Evolutionary conservation across 2,888 invertebrate genomes (phyloP), one percentile per base, ranked within the genome.

Genomic region (Trypoxylon attenuatum): DNA sequence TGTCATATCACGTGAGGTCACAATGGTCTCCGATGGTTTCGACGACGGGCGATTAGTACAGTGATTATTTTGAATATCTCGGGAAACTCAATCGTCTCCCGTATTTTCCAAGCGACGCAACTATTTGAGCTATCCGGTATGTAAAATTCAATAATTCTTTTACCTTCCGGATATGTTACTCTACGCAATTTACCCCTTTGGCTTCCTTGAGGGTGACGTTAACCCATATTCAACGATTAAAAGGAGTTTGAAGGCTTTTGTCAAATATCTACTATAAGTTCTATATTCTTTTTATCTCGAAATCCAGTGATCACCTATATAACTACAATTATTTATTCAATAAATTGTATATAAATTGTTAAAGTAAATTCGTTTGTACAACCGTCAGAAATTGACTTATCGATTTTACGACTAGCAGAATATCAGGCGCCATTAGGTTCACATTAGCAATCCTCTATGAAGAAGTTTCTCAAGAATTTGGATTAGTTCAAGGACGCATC

Each of bases 1-100:
- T 67, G 67, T 63, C 76, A 72, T 33, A 33, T 83, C 84, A 84
- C 84, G 84, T 84, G 84, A 84, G 74, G 68, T 69, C 63, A 79
- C 78, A 74, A 83, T 82, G 83, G 77, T 81, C 69, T 81, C 65
- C 68, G 71, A 73, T 69, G 65, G 69, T 75, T 65, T 65, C 67
- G 71, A 58, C 66, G 70, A 73, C 59, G 76, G 77, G 71, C 72
- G 66, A 71, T 71, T 73, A 75, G 76, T 64, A 69, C 39, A 71
- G 67, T 72, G 68, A 75, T 65, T 71, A 62, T 67, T 71, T 71
- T 76, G 73, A 79, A 80, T 74, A 78, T 80, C 73, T 38, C 15
- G 64, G 23, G 69, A 71, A 76, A 75, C 73, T 73, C 72, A 73
- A 64, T 51, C 42, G 70, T 49, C 62, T 57, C 38, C 13, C 38